Conservation (phyloP, 2,888 invertebrate genomes). For the Physocephala rufipes region DNA sequence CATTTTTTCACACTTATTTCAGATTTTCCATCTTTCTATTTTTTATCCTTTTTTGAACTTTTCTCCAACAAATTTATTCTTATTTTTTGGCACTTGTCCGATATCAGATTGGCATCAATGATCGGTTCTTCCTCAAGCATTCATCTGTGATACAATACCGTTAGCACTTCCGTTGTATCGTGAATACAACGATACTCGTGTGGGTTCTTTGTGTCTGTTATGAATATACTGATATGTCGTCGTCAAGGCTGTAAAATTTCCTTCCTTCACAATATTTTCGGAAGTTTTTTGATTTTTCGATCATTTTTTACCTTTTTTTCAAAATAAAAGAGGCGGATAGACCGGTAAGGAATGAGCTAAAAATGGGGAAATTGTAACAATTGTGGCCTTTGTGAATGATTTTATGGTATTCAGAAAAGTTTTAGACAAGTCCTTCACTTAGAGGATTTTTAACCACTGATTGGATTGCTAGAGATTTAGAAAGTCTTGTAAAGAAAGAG, state of each 20-base stretch:
- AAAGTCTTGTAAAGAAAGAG: too few species aligned
- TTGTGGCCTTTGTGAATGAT: neutral
- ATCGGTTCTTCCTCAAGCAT: neutral
- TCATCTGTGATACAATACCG: conserved; percentile 16
- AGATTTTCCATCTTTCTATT: neutral
- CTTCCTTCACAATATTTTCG: conserved; percentile 18
- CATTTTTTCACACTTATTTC: neutral
- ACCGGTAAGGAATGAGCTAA: neutral
- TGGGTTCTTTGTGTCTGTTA: neutral
- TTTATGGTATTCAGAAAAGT: neutral
- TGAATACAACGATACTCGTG: neutral
- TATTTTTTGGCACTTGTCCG: neutral
- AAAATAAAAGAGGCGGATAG: conserved; percentile 13
- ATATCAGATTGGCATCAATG: neutral
- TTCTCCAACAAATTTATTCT: neutral
- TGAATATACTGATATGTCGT: neutral
- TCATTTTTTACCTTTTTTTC: neutral
- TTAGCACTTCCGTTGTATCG: conserved; percentile 18
- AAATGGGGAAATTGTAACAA: neutral
- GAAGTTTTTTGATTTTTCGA: conserved; percentile 16
- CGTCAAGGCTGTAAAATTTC: conserved; percentile 12
- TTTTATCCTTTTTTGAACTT: neutral
- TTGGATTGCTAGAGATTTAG: too few species aligned
- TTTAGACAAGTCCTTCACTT: neutral
- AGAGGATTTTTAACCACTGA: too few species aligned